Percentiles rank a stretch among this genome's conserved stretches.
Evolutionary conservation across 2,888 invertebrate species (phyloP).

Genomic region (Epinotia demarniana): DNA sequence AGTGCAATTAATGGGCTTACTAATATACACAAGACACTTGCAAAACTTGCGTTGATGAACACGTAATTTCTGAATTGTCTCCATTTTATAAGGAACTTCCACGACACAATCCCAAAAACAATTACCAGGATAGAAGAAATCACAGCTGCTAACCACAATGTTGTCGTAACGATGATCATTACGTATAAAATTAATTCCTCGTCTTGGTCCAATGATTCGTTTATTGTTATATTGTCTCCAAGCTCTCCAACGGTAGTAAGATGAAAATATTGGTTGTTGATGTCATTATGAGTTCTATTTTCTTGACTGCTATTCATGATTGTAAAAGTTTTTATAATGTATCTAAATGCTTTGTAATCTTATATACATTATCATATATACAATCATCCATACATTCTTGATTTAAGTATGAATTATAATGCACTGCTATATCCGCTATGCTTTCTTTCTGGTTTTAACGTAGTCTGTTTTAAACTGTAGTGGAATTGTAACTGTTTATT

Average conservation of each 20-base stretch:
- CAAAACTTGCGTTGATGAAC: slow-evolving; percentile 8
- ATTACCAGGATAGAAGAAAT: slow-evolving; percentile 3
- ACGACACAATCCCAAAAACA: slow-evolving; percentile 3
- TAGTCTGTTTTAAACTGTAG: not conserved
- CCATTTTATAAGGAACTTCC: slow-evolving; percentile 12
- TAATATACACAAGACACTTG: not conserved
- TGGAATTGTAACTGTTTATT: not conserved
- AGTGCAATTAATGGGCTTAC: not conserved
- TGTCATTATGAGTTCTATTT: not conserved
- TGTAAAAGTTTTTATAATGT: no score
- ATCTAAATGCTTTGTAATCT: not conserved
- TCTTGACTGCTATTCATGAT: not conserved
- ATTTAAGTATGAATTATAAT: not conserved
- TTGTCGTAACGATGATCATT: not conserved
- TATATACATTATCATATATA: no score
- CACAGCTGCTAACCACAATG: not conserved
- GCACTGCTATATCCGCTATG: not conserved
- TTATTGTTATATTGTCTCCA: not conserved
- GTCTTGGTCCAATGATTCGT: not conserved
- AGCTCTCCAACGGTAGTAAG: not conserved
- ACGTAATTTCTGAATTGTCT: slow-evolving; percentile 21
- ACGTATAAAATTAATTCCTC: not conserved
- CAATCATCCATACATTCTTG: not conserved
- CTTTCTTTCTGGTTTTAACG: not conserved
- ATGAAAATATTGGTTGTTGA: not conserved